Percentiles rank a stretch among this genome's conserved stretches.
Evolutionary conservation across 2,797 vertebrate genomes (phyloP).

Genomic region (Knipowitschia caucasica): DNA sequence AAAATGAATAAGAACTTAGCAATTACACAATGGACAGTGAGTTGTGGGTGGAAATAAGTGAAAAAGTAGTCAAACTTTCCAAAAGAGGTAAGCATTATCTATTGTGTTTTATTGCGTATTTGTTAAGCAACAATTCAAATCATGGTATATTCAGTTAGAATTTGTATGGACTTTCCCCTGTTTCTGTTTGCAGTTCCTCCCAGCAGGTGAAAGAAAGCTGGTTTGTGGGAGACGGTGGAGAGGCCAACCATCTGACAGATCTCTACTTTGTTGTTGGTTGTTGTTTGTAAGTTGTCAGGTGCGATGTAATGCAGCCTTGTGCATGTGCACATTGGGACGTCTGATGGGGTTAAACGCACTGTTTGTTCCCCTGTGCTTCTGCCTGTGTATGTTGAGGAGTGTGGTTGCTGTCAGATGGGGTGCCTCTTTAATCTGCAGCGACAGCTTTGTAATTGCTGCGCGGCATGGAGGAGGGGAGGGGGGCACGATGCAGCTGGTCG

Average conservation of each 20-base stretch:
- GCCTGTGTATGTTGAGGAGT: slow-evolving; percentile 32
- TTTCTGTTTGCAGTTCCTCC: slow-evolving; percentile 47
- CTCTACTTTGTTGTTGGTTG: slow-evolving; percentile 8
- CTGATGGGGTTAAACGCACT: slow-evolving; percentile 29
- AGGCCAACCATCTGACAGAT: slow-evolving; percentile 26
- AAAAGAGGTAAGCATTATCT: no score
- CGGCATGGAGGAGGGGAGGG: slow-evolving; percentile 20
- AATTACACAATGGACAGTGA: no score
- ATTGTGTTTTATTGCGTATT: no score
- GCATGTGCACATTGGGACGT: slow-evolving; percentile 13
- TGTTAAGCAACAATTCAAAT: slow-evolving; percentile 58
- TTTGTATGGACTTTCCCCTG: slow-evolving; percentile 54
- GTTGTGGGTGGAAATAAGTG: no score
- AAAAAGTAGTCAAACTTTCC: no score
- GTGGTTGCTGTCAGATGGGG: slow-evolving; percentile 50
- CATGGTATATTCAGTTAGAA: slow-evolving; percentile 60
- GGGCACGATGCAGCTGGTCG: slow-evolving; percentile 25
- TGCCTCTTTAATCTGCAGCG: slow-evolving; percentile 62
- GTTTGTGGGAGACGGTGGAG: background rate
- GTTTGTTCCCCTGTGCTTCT: slow-evolving; percentile 16
- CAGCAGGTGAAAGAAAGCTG: slow-evolving; percentile 39
- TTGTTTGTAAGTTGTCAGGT: slow-evolving; percentile 27
- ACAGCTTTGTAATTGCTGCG: slow-evolving; percentile 67
- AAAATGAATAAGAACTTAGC: no score
- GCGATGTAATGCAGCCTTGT: slow-evolving; percentile 23